These are phyloP conservation scores for Nebria salina DNA, from an alignment of 2,888 invertebrate species.

Conservation along the genomic window DNA sequence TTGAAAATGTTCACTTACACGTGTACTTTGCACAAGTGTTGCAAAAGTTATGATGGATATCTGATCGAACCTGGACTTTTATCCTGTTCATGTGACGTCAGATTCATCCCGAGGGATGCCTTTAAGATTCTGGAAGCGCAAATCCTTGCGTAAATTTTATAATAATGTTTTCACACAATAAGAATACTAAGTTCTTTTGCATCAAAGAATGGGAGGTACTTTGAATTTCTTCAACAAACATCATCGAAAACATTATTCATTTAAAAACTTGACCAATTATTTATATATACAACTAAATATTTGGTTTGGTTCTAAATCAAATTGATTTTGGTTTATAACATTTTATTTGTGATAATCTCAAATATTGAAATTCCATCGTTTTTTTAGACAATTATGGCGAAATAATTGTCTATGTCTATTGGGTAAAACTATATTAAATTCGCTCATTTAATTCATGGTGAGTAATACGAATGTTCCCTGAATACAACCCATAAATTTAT, in stretches of 20 bases:
- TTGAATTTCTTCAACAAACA: not conserved
- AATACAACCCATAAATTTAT: constrained; percentile 23
- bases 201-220: constrained; percentile 22
- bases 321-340: too few relatives aligned
- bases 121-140: constrained; percentile 42
- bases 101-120: constrained; percentile 34
- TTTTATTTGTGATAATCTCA: too few relatives aligned
- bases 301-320: too few relatives aligned
- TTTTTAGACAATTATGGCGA: too few relatives aligned
- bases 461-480: constrained; percentile 9
- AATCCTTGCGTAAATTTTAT: constrained; percentile 40
- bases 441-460: not conserved
- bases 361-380: too few relatives aligned
- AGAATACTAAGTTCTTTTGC: constrained; percentile 40
- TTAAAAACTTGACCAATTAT: too few relatives aligned
- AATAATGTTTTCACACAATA: constrained; percentile 43
- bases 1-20: not conserved
- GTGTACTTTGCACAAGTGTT: constrained; percentile 10
- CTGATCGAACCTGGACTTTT: constrained; percentile 32
- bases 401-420: too few relatives aligned
- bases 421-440: not conserved
- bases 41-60: constrained; percentile 23
- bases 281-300: too few relatives aligned
- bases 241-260: not conserved
- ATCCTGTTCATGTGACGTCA: constrained; percentile 33